Conservation (phyloP, 2,113 vertebrate species). For the Lathamus discolor region DNA sequence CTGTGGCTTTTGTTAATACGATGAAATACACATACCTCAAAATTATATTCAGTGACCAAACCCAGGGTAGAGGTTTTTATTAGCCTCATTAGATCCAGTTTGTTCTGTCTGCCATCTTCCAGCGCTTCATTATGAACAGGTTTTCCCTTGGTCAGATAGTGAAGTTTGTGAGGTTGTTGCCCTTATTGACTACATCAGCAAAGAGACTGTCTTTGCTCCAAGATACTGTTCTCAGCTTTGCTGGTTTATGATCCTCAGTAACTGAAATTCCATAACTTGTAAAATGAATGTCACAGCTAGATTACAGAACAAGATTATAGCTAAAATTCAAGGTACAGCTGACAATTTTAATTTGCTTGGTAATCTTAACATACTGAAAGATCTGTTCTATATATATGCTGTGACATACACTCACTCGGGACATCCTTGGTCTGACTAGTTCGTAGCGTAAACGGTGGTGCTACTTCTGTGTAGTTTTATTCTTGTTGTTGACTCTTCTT, state of each 20-base stretch:
- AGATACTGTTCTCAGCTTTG: neutral
- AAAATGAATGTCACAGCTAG: neutral
- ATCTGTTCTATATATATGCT: neutral
- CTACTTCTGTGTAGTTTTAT: neutral
- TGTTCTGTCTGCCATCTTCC: slow-evolving; percentile 55
- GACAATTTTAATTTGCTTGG: neutral
- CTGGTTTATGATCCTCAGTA: neutral
- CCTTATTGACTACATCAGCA: neutral
- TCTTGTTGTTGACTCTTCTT: neutral
- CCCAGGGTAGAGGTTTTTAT: slow-evolving; percentile 77
- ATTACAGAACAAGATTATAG: neutral
- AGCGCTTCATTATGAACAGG: slow-evolving; percentile 67
- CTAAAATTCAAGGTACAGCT: neutral
- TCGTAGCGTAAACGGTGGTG: neutral
- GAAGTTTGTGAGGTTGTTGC: neutral
- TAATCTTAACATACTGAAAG: neutral
- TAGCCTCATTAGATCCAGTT: slow-evolving; percentile 58
- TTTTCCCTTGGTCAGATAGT: slow-evolving; percentile 65
- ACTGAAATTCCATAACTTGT: neutral
- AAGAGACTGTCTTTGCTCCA: neutral
- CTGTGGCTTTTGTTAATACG: neutral
- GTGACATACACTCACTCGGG: neutral
- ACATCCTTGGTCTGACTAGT: neutral
- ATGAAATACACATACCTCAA: slow-evolving; percentile 60
- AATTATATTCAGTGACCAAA: slow-evolving; percentile 80